phyloP scores from a whole-genome alignment of 2,113 vertebrate species.

The Enhydra lutris region DNA sequence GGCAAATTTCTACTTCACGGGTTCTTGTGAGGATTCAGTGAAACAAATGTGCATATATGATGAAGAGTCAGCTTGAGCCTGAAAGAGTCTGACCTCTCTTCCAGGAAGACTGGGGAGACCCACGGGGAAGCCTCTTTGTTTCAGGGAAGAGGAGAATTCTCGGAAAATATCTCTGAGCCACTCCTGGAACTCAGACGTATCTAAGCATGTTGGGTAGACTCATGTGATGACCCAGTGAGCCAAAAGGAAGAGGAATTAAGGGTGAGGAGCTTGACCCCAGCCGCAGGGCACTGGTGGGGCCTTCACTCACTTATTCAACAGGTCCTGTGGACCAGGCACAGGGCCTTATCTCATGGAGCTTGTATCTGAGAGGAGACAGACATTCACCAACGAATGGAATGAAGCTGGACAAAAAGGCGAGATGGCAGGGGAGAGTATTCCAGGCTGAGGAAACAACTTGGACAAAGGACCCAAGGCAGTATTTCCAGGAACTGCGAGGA shows the following conservation, averaged over 20 bases:
- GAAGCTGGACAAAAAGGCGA: background rate
- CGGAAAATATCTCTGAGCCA: background rate
- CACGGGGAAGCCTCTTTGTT: background rate
- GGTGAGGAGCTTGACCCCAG: background rate
- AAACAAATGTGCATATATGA: background rate
- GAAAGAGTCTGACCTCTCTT: background rate
- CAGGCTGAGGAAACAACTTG: constrained; percentile 20
- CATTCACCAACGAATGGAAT: background rate
- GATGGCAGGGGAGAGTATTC: background rate
- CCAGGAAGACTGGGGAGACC: background rate
- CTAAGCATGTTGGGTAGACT: background rate
- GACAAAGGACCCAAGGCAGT: background rate
- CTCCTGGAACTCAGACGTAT: constrained; percentile 26
- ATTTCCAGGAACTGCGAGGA: constrained; percentile 38
- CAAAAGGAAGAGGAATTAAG: background rate
- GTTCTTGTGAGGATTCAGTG: constrained; percentile 11
- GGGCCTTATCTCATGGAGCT: background rate
- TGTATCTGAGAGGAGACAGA: background rate
- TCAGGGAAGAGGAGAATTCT: background rate
- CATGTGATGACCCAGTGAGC: background rate
- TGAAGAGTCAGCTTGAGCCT: background rate
- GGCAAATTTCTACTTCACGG: background rate
- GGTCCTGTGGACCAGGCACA: background rate
- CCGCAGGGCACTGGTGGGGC: background rate
- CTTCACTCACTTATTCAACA: background rate